Conservation (phyloP, 2,113 vertebrate genomes). For the Vireo altiloquus region DNA sequence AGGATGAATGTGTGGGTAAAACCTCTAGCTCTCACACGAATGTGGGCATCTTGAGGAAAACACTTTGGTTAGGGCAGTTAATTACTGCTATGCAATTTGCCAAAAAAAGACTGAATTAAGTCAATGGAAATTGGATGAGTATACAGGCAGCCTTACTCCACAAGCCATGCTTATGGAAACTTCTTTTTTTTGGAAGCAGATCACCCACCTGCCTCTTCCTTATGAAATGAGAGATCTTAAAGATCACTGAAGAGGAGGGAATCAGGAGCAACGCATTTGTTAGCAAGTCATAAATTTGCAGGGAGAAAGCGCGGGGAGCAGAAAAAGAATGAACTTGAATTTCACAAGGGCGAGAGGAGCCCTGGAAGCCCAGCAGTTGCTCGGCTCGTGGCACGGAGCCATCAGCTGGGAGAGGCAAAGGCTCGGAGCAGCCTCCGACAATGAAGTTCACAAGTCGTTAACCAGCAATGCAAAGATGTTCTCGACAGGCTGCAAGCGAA, state of each 20-base stretch:
- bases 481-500: conserved; percentile 24
- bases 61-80: neutral
- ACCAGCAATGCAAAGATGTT: conserved; percentile 27
- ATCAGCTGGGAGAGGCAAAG: neutral
- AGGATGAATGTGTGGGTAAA: neutral
- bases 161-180: neutral
- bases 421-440: conserved; percentile 11
- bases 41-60: conserved; percentile 23
- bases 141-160: conserved; percentile 13
- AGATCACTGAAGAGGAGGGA: conserved; percentile 65
- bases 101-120: conserved; percentile 27
- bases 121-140: neutral
- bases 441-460: conserved; percentile 8
- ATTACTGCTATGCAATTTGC: neutral
- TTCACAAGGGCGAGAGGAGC: conserved; percentile 41
- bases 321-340: conserved; percentile 38
- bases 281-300: conserved; percentile 69
- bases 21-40: neutral
- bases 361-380: neutral
- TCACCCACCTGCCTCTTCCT: conserved; percentile 53
- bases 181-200: conserved; percentile 11
- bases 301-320: conserved; percentile 21
- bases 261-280: conserved; percentile 45
- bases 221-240: conserved; percentile 45
- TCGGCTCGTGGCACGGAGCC: conserved; percentile 12